A percentile compares a stretch with the other conserved stretches of the same genome.
These are phyloP conservation scores for Drosophila anomelani DNA, from an alignment of 2,888 invertebrate genomes.

Conservation along the genomic window DNA sequence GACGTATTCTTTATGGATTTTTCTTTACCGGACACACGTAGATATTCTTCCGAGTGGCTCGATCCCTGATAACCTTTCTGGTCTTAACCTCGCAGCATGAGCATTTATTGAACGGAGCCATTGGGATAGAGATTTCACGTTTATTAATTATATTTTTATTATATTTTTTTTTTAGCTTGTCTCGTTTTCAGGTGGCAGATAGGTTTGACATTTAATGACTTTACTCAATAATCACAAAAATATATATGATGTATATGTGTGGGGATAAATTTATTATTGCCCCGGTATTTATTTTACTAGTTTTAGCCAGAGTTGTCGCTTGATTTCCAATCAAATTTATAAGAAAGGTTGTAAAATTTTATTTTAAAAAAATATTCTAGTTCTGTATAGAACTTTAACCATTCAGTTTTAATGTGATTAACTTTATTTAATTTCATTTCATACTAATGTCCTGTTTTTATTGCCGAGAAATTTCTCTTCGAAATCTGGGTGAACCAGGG, in stretches of 20 bases:
- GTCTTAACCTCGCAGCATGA: slow-evolving; percentile 51
- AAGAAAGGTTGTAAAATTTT: not conserved
- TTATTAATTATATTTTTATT: too few species aligned
- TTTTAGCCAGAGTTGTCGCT: not conserved
- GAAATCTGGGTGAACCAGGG: not conserved
- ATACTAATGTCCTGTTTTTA: too few species aligned
- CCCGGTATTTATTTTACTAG: not conserved
- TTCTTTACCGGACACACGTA: slow-evolving; percentile 67
- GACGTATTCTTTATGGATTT: rapidly evolving
- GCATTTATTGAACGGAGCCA: slow-evolving; percentile 62
- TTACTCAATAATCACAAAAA: not conserved
- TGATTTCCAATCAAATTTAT: too few species aligned
- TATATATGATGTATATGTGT: too few species aligned
- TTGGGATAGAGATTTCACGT: slow-evolving; percentile 5
- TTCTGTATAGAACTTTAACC: too few species aligned
- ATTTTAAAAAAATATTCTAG: not conserved
- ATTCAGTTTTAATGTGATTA: too few species aligned
- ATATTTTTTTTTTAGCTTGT: not conserved
- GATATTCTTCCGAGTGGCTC: slow-evolving; percentile 39
- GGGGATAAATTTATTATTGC: too few species aligned
- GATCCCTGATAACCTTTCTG: slow-evolving; percentile 49
- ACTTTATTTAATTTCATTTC: too few species aligned
- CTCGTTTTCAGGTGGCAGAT: not conserved
- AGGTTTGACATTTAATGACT: not conserved
- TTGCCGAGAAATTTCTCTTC: not conserved